Evolutionary conservation across 2,888 invertebrate genomes (phyloP), one percentile per base, ranked within the genome.

Genomic region (Macroteleia sp.): DNA sequence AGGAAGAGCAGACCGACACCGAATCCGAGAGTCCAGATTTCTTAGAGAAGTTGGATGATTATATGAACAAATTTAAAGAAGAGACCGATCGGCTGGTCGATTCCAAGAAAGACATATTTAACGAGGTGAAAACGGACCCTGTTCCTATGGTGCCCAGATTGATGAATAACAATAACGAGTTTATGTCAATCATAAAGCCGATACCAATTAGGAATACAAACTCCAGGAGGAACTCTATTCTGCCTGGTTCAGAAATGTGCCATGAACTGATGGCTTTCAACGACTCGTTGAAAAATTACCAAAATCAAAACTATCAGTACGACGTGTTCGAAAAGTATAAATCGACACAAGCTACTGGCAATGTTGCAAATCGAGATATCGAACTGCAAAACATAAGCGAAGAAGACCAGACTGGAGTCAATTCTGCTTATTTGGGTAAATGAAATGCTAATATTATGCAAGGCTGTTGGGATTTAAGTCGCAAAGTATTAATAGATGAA

Each of bases 31-130:
- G 94, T 77, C 94, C 95, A 42, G 94, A 95, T 78, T 93, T 96
- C 79, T 92, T 94, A 75, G 96, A 96, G 77, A 95, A 95, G 88
- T 91, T 96, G 14, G 95, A 95, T 76, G 93, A 94, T 76, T 93
- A 94, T 52, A 95, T 96, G 94, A 94, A 94, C 66, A 94, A 94
- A 84, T 95, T 96, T 86, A 93, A 94, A 83, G 92, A 92, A 39
- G 95, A 94, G 87, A 96, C 96, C 80, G 96, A 96, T 90, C 93
- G 93, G 78, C 88, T 95, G 19, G 82, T 91, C 8, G 88, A 90
- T 14, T 84, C 84, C 0, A 86, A 85, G 20, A 87, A 86, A 56
- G 87, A 89, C 69, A 82, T 85, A 9, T 87, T 86, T 52, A 79
- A 73, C 19, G 85, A 85, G 14, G 67, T 78, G 1, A 85, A 84